These are phyloP conservation scores for Drosophila buzzatii DNA, from an alignment of 2,888 invertebrate species.

Conservation along the genomic window DNA sequence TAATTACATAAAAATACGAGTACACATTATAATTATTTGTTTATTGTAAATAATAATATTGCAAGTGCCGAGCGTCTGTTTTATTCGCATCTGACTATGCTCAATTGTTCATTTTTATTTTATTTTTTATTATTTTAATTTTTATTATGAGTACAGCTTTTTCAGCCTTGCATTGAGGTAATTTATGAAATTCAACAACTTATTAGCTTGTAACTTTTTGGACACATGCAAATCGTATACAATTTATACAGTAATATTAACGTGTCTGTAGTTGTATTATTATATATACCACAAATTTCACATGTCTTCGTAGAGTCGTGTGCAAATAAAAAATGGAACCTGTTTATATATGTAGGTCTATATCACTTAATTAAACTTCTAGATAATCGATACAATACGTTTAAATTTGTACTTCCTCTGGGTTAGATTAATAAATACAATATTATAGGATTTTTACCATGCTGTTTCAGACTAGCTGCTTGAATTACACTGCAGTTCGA, in stretches of 20 bases:
- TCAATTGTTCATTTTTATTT: too few species aligned
- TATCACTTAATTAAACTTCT: background rate
- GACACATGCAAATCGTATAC: background rate
- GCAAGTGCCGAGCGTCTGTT: too few species aligned
- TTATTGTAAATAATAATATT: too few species aligned
- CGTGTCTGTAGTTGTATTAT: background rate
- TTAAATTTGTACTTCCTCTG: background rate
- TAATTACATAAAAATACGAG: too few species aligned
- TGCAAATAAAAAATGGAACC: background rate
- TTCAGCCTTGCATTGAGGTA: background rate
- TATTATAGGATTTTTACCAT: slow-evolving; percentile 1
- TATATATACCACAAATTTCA: background rate
- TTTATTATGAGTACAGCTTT: too few species aligned
- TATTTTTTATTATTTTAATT: too few species aligned
- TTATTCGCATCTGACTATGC: too few species aligned
- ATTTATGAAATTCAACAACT: background rate
- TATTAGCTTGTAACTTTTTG: background rate
- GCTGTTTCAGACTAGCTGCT: slow-evolving; percentile 31
- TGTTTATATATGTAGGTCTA: background rate
- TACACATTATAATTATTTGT: too few species aligned
- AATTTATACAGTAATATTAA: background rate
- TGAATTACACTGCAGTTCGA: slow-evolving; percentile 34
- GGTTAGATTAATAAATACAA: background rate
- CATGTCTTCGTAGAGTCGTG: background rate
- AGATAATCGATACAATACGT: background rate